Evolutionary conservation across 2,113 vertebrate genomes (phyloP).

Genomic region (Vanacampus margaritifer): DNA sequence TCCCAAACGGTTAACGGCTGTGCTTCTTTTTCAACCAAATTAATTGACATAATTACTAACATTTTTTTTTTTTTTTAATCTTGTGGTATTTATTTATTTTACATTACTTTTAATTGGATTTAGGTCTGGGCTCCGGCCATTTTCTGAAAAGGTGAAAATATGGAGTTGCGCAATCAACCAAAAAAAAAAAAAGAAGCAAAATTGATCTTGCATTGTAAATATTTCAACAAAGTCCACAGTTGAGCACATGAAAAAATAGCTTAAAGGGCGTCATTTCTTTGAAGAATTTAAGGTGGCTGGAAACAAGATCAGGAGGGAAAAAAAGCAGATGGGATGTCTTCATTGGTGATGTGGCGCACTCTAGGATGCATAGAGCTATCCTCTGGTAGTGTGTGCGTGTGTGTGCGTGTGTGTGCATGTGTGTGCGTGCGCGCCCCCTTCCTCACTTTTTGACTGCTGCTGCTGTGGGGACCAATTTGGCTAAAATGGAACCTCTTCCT

Average conservation of each 20-base stretch:
- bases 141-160: no score
- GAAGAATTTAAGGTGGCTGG: constrained; percentile 21
- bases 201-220: constrained; percentile 66
- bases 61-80: no score
- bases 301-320: constrained; percentile 4
- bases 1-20: no score
- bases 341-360: constrained; percentile 61
- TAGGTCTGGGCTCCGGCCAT: no score
- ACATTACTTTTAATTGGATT: no score
- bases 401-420: constrained; percentile 58
- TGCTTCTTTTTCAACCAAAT: no score
- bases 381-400: constrained; percentile 53
- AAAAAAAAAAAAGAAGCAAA: neutral
- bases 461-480: constrained; percentile 77
- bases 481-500: constrained; percentile 78
- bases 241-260: constrained; percentile 43
- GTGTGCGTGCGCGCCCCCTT: constrained; percentile 53
- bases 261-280: no score
- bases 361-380: constrained; percentile 53
- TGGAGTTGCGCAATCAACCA: no score
- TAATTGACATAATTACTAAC: no score
- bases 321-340: constrained; percentile 24
- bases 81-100: no score
- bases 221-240: constrained; percentile 70
- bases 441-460: constrained; percentile 67